Evolutionary conservation across 2,888 invertebrate genomes (phyloP).

Genomic region (Diabrotica balteata): DNA sequence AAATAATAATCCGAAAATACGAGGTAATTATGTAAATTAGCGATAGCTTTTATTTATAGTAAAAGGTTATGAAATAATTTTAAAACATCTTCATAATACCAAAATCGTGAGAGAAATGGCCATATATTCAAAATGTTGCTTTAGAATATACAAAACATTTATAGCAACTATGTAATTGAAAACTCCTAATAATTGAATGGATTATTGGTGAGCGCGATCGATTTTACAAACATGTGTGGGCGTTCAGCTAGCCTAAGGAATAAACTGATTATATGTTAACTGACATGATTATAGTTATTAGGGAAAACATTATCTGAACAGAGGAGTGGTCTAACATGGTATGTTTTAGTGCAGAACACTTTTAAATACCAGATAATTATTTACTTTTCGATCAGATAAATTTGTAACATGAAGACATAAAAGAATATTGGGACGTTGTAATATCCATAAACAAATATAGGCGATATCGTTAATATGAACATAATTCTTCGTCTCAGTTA

Average conservation of each 20-base stretch:
- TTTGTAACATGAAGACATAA: constrained; percentile 27
- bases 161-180: constrained; percentile 21
- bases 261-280: constrained; percentile 63
- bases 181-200: constrained; percentile 30
- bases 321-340: constrained; percentile 56
- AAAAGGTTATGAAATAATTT: no score
- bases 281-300: constrained; percentile 63
- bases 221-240: constrained; percentile 49
- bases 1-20: no score
- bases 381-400: constrained; percentile 47
- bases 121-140: no score
- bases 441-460: constrained; percentile 6
- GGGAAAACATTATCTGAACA: constrained; percentile 60
- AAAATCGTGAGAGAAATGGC: no score
- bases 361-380: constrained; percentile 52
- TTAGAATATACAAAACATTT: not conserved
- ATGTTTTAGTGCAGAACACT: constrained; percentile 55
- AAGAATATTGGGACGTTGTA: constrained; percentile 28
- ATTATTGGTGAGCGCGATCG: constrained; percentile 25
- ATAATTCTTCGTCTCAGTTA: not conserved
- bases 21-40: no score
- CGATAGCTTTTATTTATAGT: no score
- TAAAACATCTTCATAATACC: no score
- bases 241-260: constrained; percentile 57
- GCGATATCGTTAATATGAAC: not conserved